These are phyloP conservation scores for Turnix velox DNA, from an alignment of 2,113 vertebrate species.

Conservation along the genomic window DNA sequence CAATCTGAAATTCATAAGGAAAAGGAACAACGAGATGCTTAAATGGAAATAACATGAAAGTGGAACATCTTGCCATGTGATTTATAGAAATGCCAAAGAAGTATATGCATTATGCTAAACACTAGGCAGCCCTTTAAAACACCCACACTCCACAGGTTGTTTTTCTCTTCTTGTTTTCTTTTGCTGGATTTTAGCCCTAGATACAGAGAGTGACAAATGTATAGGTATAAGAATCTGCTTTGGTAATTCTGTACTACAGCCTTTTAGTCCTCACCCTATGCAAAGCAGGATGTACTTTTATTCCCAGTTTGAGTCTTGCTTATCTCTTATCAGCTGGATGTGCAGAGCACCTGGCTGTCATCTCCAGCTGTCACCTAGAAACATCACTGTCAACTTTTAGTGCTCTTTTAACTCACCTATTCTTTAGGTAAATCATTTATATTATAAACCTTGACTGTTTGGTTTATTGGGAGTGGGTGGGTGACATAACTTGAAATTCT, in stretches of 20 bases:
- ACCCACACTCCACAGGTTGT: conserved; percentile 10
- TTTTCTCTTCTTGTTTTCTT: not conserved
- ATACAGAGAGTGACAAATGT: not conserved
- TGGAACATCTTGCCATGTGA: not conserved
- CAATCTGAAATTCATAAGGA: not conserved
- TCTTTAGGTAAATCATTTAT: not conserved
- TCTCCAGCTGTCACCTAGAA: not conserved
- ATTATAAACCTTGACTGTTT: not conserved
- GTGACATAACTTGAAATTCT: not conserved
- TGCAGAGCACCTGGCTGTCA: not conserved
- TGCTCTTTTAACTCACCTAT: not conserved
- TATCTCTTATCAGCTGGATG: conserved; percentile 4
- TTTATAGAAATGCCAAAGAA: conserved; percentile 7
- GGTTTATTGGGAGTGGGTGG: not conserved
- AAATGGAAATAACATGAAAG: not conserved
- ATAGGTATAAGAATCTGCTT: not conserved
- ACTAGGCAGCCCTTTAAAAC: conserved; percentile 15
- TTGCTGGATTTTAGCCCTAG: not conserved
- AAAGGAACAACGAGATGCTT: not conserved
- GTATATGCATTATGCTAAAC: not conserved
- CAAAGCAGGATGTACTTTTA: not conserved
- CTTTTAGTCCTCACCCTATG: not conserved
- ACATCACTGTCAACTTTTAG: conserved; percentile 2
- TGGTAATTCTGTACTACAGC: not conserved
- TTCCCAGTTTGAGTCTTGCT: not conserved